Conservation (phyloP, 2,888 invertebrate species). For the Acanthoscelides obtectus region DNA sequence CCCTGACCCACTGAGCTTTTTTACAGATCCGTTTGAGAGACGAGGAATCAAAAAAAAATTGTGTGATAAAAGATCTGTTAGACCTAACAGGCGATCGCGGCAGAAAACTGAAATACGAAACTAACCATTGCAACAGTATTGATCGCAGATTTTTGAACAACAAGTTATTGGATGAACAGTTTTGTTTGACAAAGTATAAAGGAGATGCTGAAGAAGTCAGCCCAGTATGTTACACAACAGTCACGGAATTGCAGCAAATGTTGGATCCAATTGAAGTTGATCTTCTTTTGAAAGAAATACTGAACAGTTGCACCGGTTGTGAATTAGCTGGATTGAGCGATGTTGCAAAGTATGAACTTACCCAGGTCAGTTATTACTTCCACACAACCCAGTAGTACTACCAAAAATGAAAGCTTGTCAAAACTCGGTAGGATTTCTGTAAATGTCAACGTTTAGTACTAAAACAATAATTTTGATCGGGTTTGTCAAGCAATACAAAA, state of each 20-base stretch:
- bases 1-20: no score
- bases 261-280: conserved; percentile 1
- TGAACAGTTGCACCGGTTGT: neutral
- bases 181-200: conserved; percentile 10
- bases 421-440: no score
- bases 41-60: conserved; percentile 7
- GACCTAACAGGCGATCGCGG: neutral
- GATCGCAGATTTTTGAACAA: conserved; percentile 15
- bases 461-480: no score
- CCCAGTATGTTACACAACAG: conserved; percentile 5
- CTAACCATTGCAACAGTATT: conserved; percentile 8
- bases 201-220: neutral
- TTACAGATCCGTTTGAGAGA: no score
- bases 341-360: neutral
- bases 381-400: no score
- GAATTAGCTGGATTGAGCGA: neutral
- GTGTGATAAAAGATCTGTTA: neutral
- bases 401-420: no score
- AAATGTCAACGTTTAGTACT: no score
- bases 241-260: conserved; percentile 6
- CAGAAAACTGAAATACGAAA: conserved; percentile 13
- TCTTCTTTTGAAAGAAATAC: neutral
- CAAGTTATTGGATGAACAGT: conserved; percentile 1
- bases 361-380: neutral
- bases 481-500: no score